Evolutionary conservation across 2,113 vertebrate species (phyloP).

Genomic region (Bos javanicus): DNA sequence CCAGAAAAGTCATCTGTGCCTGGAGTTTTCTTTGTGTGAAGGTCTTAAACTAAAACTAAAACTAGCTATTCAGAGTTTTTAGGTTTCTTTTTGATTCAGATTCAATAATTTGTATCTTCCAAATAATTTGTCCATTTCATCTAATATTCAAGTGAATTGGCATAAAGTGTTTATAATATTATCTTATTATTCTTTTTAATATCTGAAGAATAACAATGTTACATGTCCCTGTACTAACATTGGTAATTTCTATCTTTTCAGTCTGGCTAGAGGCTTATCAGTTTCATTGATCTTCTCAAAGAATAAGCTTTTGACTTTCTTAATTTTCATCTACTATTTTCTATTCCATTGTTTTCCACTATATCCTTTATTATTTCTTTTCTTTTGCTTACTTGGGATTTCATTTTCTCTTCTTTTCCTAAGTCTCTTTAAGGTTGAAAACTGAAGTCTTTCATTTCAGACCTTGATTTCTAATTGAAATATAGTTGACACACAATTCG

Average conservation of each 20-base stretch:
- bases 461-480: background rate
- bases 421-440: background rate
- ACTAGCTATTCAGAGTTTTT: background rate
- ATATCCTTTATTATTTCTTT: background rate
- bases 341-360: background rate
- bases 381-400: background rate
- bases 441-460: background rate
- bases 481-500: background rate
- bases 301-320: background rate
- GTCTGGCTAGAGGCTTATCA: background rate
- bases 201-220: background rate
- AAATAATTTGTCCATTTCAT: background rate
- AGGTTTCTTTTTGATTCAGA: background rate
- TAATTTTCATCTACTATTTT: background rate
- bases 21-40: background rate
- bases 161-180: background rate
- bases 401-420: background rate
- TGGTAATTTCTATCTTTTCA: background rate
- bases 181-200: background rate
- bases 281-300: background rate
- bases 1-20: background rate
- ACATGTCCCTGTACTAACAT: background rate
- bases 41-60: background rate
- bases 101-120: background rate
- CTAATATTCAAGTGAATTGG: background rate